A percentile compares a stretch with the other conserved stretches of the same genome.
phyloP scores from a whole-genome alignment of 2,888 invertebrate species.

The Hemicrepidius hirtus region DNA sequence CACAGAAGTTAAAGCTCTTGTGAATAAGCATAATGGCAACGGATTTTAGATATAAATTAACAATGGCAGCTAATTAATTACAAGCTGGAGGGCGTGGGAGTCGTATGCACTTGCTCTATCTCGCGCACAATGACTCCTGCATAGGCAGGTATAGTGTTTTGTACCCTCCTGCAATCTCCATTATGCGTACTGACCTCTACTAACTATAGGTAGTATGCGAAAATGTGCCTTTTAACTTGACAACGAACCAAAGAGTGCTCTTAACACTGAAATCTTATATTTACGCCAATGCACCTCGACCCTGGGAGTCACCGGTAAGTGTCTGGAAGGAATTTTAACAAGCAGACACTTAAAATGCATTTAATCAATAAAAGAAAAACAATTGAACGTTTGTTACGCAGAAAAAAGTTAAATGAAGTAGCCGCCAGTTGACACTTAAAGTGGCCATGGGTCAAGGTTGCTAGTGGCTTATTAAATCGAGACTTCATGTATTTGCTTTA shows the following conservation, averaged over 20 bases:
- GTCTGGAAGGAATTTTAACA: constrained; percentile 21
- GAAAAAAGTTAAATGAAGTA: too few species aligned
- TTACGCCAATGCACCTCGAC: neutral
- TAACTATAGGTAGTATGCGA: constrained; percentile 11
- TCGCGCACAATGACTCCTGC: constrained; percentile 45
- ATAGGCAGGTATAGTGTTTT: constrained; percentile 26
- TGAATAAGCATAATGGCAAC: constrained; percentile 33
- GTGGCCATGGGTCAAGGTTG: too few species aligned
- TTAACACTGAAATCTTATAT: constrained; percentile 1
- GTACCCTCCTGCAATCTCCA: constrained; percentile 12
- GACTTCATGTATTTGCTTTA: too few species aligned
- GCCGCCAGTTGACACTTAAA: too few species aligned
- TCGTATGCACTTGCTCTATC: constrained; percentile 42
- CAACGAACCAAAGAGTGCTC: constrained; percentile 3
- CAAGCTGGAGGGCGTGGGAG: constrained; percentile 39
- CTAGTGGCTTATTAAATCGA: too few species aligned
- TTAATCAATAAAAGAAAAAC: neutral
- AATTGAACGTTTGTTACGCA: too few species aligned
- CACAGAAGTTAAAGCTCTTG: constrained; percentile 19
- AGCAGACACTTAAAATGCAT: constrained; percentile 8
- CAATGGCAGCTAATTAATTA: constrained; percentile 46
- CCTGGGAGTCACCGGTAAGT: neutral
- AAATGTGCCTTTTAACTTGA: constrained; percentile 5
- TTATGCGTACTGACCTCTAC: constrained; percentile 32
- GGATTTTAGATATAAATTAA: constrained; percentile 43